A percentile compares a stretch with the other conserved stretches of the same genome.
These are phyloP conservation scores for Balaenoptera acutorostrata DNA, from an alignment of 2,113 vertebrate genomes.

Conservation along the genomic window DNA sequence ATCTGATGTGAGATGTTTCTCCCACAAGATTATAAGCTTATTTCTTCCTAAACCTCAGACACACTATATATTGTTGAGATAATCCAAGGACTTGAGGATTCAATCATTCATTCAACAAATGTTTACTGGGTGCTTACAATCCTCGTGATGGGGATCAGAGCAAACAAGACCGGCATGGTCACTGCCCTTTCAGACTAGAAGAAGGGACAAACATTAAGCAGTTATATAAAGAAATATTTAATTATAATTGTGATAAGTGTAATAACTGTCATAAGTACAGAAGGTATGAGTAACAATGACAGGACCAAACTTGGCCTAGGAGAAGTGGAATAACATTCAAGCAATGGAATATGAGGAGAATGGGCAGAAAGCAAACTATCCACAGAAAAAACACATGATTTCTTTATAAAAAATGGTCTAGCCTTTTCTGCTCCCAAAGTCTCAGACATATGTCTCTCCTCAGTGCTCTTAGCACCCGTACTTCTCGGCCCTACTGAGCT, in stretches of 20 bases:
- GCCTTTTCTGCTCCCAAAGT: background rate
- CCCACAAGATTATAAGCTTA: background rate
- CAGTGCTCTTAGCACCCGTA: background rate
- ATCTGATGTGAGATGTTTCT: background rate
- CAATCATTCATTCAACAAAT: background rate
- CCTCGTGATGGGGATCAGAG: background rate
- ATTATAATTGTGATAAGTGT: background rate
- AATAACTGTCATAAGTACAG: background rate
- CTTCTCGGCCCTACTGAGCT: background rate
- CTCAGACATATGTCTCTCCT: background rate
- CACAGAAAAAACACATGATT: background rate
- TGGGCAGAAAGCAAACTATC: background rate
- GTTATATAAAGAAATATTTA: background rate
- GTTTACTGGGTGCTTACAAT: background rate
- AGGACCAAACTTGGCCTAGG: background rate
- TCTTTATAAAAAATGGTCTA: background rate
- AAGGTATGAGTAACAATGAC: background rate
- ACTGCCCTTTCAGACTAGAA: background rate
- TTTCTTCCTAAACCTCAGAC: background rate
- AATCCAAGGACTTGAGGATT: background rate
- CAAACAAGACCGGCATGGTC: slow-evolving; percentile 1
- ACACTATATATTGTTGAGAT: background rate
- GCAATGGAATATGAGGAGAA: background rate
- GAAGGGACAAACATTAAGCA: slow-evolving; percentile 5
- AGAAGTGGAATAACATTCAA: background rate